Percentiles rank a stretch among this genome's conserved stretches.
Conservation (phyloP, 2,113 vertebrate genomes). For the Circaetus cinerascens region DNA sequence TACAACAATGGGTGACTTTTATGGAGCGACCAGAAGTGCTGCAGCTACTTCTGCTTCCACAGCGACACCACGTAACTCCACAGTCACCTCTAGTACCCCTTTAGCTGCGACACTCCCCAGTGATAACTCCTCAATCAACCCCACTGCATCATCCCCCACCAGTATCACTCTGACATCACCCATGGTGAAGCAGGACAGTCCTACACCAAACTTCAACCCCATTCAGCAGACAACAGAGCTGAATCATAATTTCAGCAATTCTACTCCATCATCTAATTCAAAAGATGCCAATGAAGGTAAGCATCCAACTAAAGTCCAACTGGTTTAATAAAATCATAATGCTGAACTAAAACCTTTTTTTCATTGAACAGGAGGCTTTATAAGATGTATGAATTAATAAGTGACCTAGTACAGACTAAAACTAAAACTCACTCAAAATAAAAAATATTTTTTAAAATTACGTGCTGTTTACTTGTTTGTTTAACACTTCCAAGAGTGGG, state of each 20-base stretch:
- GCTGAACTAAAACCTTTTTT: background rate
- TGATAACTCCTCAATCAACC: background rate
- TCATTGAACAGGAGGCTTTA: background rate
- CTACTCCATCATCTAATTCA: background rate
- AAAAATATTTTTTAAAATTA: background rate
- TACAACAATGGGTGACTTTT: background rate
- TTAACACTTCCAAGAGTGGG: background rate
- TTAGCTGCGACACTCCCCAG: background rate
- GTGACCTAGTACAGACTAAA: background rate
- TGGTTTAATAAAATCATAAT: background rate
- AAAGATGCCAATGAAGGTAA: slow-evolving; percentile 53
- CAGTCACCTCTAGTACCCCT: background rate
- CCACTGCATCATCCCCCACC: background rate
- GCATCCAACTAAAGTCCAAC: background rate
- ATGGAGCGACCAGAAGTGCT: background rate
- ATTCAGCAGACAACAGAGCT: background rate
- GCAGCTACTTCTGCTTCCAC: background rate
- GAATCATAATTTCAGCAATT: slow-evolving; percentile 33
- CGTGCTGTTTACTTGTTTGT: background rate
- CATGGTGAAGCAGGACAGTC: background rate
- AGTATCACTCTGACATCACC: background rate
- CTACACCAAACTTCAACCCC: background rate
- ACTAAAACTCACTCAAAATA: background rate
- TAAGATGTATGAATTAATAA: background rate
- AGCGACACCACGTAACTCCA: background rate